A percentile compares a stretch with the other conserved stretches of the same genome.
Evolutionary conservation across 2,888 invertebrate genomes (phyloP).

Genomic region (Pyrrhosoma nymphula): DNA sequence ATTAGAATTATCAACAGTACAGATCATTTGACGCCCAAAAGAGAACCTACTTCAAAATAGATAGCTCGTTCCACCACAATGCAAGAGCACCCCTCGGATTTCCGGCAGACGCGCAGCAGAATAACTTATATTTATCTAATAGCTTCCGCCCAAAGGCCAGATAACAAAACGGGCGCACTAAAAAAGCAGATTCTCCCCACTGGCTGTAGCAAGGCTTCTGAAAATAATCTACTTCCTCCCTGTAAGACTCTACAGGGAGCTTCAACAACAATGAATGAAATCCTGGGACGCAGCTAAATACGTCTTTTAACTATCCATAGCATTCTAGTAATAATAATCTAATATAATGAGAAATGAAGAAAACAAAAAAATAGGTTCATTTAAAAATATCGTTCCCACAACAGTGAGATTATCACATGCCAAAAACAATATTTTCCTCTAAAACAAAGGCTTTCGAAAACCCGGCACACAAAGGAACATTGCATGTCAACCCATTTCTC

Average conservation of each 20-base stretch:
- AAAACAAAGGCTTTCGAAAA: no score
- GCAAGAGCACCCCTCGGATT: background rate
- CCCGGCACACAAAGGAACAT: no score
- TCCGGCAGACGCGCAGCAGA: background rate
- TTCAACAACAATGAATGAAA: background rate
- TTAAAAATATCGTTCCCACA: no score
- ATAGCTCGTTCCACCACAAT: background rate
- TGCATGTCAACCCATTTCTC: no score
- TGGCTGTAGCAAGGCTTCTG: background rate
- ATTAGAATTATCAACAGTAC: background rate
- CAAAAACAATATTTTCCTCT: no score
- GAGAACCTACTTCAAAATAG: background rate
- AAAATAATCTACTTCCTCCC: background rate
- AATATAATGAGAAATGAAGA: no score
- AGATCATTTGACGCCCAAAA: background rate
- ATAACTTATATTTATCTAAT: slow-evolving; percentile 4
- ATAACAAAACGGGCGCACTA: background rate
- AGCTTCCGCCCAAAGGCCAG: slow-evolving; percentile 15
- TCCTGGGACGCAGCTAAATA: no score
- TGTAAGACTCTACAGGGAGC: no score
- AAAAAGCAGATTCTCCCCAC: background rate
- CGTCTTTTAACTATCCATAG: no score
- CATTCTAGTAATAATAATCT: no score
- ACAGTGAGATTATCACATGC: no score
- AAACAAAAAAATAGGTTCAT: no score